phyloP scores from a whole-genome alignment of 2,888 invertebrate species.

The Galeruca laticollis region DNA sequence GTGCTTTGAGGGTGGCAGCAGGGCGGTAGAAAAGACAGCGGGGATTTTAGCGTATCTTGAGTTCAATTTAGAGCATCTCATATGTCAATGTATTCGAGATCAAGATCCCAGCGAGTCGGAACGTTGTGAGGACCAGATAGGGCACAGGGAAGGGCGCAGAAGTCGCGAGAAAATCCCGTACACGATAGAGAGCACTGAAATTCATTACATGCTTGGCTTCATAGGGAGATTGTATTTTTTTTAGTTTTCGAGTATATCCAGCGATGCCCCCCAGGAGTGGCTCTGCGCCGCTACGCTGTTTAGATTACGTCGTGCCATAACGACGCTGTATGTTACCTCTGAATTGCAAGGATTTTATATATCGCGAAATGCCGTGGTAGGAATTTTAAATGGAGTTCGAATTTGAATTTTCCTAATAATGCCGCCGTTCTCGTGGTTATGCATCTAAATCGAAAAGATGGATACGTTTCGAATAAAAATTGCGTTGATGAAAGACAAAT shows the following conservation, averaged over 20 bases:
- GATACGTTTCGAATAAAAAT: constrained; percentile 30
- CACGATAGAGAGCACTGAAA: constrained; percentile 62
- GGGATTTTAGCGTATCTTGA: constrained; percentile 50
- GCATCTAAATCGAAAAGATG: constrained; percentile 29
- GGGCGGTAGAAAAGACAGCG: constrained; percentile 31
- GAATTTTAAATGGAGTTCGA: constrained; percentile 43
- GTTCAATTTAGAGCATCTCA: constrained; percentile 59
- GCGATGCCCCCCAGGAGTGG: constrained; percentile 56
- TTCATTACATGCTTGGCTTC: constrained; percentile 67
- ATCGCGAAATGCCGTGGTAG: constrained; percentile 42
- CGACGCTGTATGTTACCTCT: constrained; percentile 44
- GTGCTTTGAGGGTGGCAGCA: constrained; percentile 12
- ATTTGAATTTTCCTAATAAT: constrained; percentile 45
- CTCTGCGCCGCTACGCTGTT: constrained; percentile 45
- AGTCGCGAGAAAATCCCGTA: constrained; percentile 52
- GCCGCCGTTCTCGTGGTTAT: constrained; percentile 21
- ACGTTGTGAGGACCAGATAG: constrained; percentile 52
- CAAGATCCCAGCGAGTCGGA: constrained; percentile 56
- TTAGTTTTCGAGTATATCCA: constrained; percentile 60
- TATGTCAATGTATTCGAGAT: constrained; percentile 61
- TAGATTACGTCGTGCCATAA: constrained; percentile 50
- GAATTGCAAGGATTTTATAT: constrained; percentile 43
- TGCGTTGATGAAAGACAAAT: neutral
- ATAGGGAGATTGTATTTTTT: constrained; percentile 66
- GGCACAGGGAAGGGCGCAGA: constrained; percentile 44